Evolutionary conservation across 37 sponge, comb jelly and placozoan species (phyloP).

Genomic region (Axinella damicornis): DNA sequence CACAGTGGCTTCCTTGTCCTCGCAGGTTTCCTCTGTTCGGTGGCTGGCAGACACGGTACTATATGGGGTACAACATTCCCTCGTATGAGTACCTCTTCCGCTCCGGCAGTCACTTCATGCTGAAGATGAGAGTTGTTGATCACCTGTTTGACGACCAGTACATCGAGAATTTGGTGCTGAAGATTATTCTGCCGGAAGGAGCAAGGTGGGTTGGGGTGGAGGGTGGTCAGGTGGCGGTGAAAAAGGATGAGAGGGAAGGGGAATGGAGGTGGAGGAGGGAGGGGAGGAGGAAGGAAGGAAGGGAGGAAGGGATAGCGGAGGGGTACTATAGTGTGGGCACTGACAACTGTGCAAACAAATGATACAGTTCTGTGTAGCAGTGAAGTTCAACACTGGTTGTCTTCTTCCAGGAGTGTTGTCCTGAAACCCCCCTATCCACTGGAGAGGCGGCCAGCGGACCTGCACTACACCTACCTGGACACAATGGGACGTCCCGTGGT

Average conservation of each 20-base stretch:
- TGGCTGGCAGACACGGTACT: constrained; percentile 97
- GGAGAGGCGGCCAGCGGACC: constrained; percentile 24
- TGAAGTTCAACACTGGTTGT: too few species aligned
- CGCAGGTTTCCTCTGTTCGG: constrained; percentile 96
- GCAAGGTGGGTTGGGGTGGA: constrained; percentile 63
- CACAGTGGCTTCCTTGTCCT: background rate
- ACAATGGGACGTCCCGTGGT: constrained; percentile 94
- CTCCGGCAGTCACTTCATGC: constrained; percentile 68
- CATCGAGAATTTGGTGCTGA: constrained; percentile 64
- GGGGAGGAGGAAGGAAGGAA: too few species aligned
- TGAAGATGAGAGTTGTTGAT: constrained; percentile 91
- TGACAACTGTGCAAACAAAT: too few species aligned
- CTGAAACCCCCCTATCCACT: constrained; percentile 64
- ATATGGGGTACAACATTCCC: constrained; percentile 95
- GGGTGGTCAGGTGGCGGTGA: background rate
- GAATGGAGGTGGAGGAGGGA: background rate
- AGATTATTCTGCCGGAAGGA: constrained; percentile 93
- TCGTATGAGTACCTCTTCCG: constrained; percentile 90
- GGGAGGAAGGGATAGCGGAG: too few species aligned
- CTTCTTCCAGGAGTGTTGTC: constrained; percentile 57
- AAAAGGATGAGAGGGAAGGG: background rate
- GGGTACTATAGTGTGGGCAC: too few species aligned
- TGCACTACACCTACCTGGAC: constrained; percentile 93
- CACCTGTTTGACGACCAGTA: constrained; percentile 92
- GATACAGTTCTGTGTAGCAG: too few species aligned